Base-by-base conservation (phyloP, 2,113 vertebrate species). In the Glaucidium brasilianum region DNA sequence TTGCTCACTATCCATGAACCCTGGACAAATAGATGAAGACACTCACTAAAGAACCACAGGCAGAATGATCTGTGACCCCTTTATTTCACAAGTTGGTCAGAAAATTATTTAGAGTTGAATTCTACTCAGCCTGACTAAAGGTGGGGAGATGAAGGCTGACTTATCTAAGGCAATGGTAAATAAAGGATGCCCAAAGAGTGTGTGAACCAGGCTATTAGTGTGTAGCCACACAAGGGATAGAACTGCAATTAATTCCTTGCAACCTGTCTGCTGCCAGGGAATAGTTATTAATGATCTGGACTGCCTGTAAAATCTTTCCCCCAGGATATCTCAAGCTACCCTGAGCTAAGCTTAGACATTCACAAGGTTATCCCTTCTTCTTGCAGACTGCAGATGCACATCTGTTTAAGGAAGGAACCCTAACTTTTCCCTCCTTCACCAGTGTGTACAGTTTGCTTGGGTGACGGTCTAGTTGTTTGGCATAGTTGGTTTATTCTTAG, bases 31-130 rank as follows among this genome's bases (percentile, higher is more conserved):
- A 29, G 47, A 39, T 22, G 41, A 39, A 74, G 80, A 41, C 30
- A 32, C 32, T 87, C 64, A n/a, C 32, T 12, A 3, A 68, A 87
- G 63, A 74, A 62, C 27, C 43, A 56, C 30, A 32, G 43, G 41
- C 41, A 91, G n/a, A 53, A 77, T 74, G 90, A 94, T 94, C 91
- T 96, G 41, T 80, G 32, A 49, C 41, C 12, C 10, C 14, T 89
- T 84, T 67, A 35, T 78, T 92, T 50, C 45, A 41, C 0, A 1
- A 66, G 19, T 45, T 43, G 35, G 11, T 96, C 76, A 66, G 55
- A 74, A 47, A n/a, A 55, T 89, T 87, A 96, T 95, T 97, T 97
- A 58, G 92, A 81, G 27, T 71, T 87, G 87, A 37, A 77, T 81
- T 91, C 41, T 69, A 71, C 73, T 81, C n/a, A 67, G 47, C 29